These are phyloP conservation scores for Pseudoatta argentina DNA, from an alignment of 1,140 invertebrate genomes.

Conservation along the genomic window DNA sequence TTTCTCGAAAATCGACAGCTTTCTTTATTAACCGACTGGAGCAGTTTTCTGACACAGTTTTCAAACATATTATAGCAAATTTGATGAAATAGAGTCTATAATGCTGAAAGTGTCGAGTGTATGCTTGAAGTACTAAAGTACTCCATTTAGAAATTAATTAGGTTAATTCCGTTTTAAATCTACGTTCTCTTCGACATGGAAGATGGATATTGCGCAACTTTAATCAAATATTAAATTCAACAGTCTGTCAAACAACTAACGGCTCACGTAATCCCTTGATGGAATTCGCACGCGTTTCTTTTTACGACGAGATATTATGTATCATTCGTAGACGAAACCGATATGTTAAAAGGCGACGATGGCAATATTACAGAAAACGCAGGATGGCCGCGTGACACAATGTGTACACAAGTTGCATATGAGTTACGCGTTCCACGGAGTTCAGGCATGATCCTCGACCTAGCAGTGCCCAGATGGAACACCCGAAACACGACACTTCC, in stretches of 20 bases:
- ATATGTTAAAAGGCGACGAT: conserved; percentile 58
- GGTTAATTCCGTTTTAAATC: conserved; percentile 10
- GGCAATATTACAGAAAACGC: conserved; percentile 52
- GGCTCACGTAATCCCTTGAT: background rate
- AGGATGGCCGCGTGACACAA: conserved; percentile 48
- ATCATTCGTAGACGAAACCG: conserved; percentile 10
- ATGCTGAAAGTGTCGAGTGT: background rate
- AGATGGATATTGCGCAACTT: background rate
- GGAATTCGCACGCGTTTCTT: background rate
- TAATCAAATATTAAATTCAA: background rate
- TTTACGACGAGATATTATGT: background rate
- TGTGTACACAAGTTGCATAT: conserved; percentile 69
- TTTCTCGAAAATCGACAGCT: conserved; percentile 31
- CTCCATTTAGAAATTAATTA: conserved; percentile 47
- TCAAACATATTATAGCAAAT: background rate
- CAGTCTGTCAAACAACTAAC: background rate
- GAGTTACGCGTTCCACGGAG: conserved; percentile 62
- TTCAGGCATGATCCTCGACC: conserved; percentile 61
- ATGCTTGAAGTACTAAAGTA: background rate
- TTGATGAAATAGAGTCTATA: conserved; percentile 18
- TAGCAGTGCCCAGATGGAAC: conserved; percentile 66
- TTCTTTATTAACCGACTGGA: background rate
- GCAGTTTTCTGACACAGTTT: conserved; percentile 9
- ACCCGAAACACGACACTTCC: conserved; percentile 68
- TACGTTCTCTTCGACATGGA: background rate